Evolutionary conservation across 2,888 invertebrate genomes (phyloP).

Genomic region (Caenorhabditis japonica): DNA sequence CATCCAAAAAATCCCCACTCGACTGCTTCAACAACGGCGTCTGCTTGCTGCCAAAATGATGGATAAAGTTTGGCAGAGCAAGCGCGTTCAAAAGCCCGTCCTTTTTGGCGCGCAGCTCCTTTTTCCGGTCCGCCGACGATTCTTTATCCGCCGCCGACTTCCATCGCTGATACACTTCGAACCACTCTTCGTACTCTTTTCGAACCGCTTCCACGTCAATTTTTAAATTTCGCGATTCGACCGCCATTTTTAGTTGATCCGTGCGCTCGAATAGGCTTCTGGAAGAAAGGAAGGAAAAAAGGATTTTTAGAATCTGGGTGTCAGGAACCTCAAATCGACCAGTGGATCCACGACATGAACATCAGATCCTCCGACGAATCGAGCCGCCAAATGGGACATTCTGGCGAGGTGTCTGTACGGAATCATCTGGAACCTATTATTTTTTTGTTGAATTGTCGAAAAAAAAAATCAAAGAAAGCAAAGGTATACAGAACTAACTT

Average conservation of each 20-base stretch:
- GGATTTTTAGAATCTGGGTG: no score
- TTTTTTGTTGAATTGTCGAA: no score
- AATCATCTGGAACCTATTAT: slow-evolving; percentile 25
- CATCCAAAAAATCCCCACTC: slow-evolving; percentile 35
- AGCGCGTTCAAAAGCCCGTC: slow-evolving; percentile 62
- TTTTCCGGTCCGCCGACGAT: slow-evolving; percentile 30
- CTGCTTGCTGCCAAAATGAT: slow-evolving; percentile 42
- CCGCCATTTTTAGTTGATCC: slow-evolving; percentile 45
- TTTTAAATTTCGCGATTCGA: slow-evolving; percentile 55
- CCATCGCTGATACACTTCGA: slow-evolving; percentile 52
- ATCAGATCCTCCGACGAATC: slow-evolving; percentile 61
- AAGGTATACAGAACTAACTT: no score
- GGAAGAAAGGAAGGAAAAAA: neutral
- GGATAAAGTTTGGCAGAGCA: slow-evolving; percentile 60
- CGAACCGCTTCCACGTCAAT: slow-evolving; percentile 52
- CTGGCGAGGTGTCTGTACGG: slow-evolving; percentile 30
- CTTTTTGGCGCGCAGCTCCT: slow-evolving; percentile 47
- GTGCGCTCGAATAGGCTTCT: slow-evolving; percentile 53
- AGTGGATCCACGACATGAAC: slow-evolving; percentile 70
- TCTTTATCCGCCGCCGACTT: slow-evolving; percentile 45
- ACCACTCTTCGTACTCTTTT: slow-evolving; percentile 62
- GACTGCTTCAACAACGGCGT: slow-evolving; percentile 51
- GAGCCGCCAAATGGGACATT: slow-evolving; percentile 64
- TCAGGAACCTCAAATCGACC: slow-evolving; percentile 63
- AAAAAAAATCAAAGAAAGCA: no score